These are phyloP conservation scores for Rhinichthys osculus DNA, from an alignment of 2,797 vertebrate genomes.

Conservation along the genomic window DNA sequence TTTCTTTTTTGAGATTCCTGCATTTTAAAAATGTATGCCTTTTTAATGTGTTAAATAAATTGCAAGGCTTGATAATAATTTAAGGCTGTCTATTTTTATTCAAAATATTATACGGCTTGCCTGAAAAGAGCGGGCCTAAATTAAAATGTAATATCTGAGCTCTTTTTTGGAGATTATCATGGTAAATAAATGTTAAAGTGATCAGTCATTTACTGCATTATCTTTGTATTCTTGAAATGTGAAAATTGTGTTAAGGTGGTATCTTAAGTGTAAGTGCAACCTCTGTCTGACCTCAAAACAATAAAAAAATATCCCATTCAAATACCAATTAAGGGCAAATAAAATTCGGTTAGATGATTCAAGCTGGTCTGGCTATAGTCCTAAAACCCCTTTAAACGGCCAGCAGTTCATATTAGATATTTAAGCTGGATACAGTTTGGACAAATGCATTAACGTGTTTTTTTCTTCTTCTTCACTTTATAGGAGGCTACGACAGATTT, in stretches of 20 bases:
- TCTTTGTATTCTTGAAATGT: not conserved
- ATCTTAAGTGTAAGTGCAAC: not conserved
- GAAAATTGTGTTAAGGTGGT: not conserved
- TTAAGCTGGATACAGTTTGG: not conserved
- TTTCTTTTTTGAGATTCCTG: no score
- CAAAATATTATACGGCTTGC: not conserved
- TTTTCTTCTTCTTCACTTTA: not conserved
- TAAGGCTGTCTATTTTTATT: not conserved
- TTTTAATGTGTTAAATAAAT: not conserved
- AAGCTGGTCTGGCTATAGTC: not conserved
- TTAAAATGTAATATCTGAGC: not conserved
- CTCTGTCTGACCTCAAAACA: not conserved
- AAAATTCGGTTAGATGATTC: not conserved
- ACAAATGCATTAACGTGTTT: not conserved
- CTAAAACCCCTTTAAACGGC: not conserved
- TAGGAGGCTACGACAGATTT: conserved; percentile 83
- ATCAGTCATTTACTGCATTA: not conserved
- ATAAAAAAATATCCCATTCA: not conserved
- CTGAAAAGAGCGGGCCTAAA: not conserved
- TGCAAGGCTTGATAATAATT: not conserved
- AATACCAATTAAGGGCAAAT: not conserved
- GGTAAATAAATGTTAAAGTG: not conserved
- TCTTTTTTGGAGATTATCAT: not conserved
- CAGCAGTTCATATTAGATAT: not conserved
- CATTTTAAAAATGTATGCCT: not conserved